phyloP scores from a whole-genome alignment of 2,888 invertebrate species.

The Epistrophella euchroma region DNA sequence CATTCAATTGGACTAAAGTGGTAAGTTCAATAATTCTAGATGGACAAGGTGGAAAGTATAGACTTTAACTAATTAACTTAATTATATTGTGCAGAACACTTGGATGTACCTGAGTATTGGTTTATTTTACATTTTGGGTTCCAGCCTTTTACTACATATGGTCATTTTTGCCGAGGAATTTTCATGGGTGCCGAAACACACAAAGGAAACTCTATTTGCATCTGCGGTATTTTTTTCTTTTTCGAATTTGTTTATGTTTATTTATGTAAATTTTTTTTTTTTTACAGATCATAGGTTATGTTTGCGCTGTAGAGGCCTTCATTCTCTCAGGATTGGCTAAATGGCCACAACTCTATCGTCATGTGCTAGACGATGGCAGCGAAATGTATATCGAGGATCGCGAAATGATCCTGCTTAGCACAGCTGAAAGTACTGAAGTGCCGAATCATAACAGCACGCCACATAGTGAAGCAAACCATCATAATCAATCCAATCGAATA shows the following conservation, averaged over 20 bases:
- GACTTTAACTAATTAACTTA: background rate
- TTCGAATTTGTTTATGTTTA: background rate
- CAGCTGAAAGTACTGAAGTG: slow-evolving; percentile 83
- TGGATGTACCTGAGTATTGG: slow-evolving; percentile 90
- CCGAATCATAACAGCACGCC: slow-evolving; percentile 80
- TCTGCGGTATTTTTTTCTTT: slow-evolving; percentile 85
- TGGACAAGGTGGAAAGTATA: background rate
- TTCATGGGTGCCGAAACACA: slow-evolving; percentile 89
- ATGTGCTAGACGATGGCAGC: slow-evolving; percentile 87
- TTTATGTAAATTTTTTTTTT: background rate
- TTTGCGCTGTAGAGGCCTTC: slow-evolving; percentile 86
- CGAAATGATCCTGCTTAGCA: slow-evolving; percentile 85
- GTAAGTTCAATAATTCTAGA: slow-evolving; percentile 84
- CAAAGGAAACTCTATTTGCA: slow-evolving; percentile 88
- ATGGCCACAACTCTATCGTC: slow-evolving; percentile 86
- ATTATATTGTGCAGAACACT: slow-evolving; percentile 85
- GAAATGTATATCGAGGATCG: slow-evolving; percentile 85
- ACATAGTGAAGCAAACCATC: slow-evolving; percentile 83
- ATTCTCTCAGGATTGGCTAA: slow-evolving; percentile 86
- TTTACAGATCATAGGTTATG: slow-evolving; percentile 86
- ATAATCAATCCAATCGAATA: slow-evolving; percentile 81
- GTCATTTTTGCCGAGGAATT: slow-evolving; percentile 87
- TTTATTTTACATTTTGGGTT: slow-evolving; percentile 88
- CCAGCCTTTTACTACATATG: slow-evolving; percentile 89
- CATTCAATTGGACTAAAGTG: slow-evolving; percentile 91